Percentiles rank a stretch among this genome's conserved stretches.
Conservation (phyloP, 64 coral and sea anemone species). For the Platygyra sinensis region DNA sequence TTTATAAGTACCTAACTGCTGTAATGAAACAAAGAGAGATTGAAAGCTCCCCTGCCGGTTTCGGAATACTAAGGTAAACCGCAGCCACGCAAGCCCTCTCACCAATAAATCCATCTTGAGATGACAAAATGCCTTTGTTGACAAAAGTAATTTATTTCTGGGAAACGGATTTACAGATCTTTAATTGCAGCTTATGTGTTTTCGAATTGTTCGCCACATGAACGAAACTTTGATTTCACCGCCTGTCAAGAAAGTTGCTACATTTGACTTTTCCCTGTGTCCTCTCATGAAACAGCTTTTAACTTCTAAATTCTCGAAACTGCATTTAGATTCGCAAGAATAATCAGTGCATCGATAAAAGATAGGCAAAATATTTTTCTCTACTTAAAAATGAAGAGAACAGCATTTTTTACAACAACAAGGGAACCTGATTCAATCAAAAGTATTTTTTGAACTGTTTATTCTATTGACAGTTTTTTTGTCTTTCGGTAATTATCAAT, state of each 20-base stretch:
- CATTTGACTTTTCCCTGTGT: not conserved
- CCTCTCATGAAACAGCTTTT: not conserved
- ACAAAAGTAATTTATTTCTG: constrained; percentile 1
- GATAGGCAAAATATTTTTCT: not conserved
- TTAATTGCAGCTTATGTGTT: constrained; percentile 11
- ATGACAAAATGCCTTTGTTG: constrained; percentile 6
- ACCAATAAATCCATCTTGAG: not conserved
- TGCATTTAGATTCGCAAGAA: too few relatives aligned
- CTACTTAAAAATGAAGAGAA: not conserved
- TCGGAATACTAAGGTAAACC: not conserved
- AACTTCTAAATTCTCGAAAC: too few relatives aligned
- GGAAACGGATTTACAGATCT: not conserved
- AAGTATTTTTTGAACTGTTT: not conserved
- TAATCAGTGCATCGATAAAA: too few relatives aligned
- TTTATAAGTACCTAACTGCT: not conserved
- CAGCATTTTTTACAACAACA: not conserved
- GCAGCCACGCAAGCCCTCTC: not conserved
- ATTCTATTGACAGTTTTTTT: not conserved
- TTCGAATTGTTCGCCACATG: not conserved
- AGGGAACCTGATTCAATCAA: not conserved
- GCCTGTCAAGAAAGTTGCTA: not conserved
- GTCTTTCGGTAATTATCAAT: not conserved
- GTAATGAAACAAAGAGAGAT: not conserved
- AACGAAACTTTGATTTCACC: not conserved
- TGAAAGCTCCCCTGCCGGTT: not conserved